Conservation (phyloP, 2,113 vertebrate genomes). For the Grantiella picta region DNA sequence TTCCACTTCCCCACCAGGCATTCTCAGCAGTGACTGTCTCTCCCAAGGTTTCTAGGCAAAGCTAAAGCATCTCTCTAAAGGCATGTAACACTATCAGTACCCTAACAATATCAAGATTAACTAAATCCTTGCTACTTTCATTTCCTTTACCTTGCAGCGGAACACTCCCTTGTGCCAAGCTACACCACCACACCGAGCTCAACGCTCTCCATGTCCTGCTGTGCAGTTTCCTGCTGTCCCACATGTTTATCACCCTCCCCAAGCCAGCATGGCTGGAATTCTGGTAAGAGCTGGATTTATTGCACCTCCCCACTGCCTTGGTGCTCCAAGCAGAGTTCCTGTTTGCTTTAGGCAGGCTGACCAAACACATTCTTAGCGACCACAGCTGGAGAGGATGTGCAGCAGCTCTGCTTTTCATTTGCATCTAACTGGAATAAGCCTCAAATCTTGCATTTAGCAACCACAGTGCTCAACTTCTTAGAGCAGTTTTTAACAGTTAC, state of each 20-base stretch:
- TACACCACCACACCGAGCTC: neutral
- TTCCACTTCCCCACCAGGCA: neutral
- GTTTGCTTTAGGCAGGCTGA: neutral
- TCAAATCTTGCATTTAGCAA: neutral
- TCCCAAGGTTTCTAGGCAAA: neutral
- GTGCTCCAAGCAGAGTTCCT: neutral
- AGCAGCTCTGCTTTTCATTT: neutral
- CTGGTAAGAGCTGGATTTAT: neutral
- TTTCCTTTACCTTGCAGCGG: neutral
- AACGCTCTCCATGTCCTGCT: neutral
- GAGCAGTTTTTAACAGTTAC: neutral
- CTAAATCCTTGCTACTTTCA: neutral
- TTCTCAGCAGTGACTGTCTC: neutral
- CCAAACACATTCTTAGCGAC: neutral
- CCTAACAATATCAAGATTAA: neutral
- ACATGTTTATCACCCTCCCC: neutral
- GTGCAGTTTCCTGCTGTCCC: neutral
- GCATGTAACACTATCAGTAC: rapidly evolving
- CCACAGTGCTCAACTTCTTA: neutral
- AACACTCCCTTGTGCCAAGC: neutral
- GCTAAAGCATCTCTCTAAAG: neutral
- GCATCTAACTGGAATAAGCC: neutral
- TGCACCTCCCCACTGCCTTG: neutral
- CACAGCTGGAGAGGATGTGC: neutral
- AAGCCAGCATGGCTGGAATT: neutral